phyloP scores from a whole-genome alignment of 2,888 invertebrate species.

The Biston stratarius region DNA sequence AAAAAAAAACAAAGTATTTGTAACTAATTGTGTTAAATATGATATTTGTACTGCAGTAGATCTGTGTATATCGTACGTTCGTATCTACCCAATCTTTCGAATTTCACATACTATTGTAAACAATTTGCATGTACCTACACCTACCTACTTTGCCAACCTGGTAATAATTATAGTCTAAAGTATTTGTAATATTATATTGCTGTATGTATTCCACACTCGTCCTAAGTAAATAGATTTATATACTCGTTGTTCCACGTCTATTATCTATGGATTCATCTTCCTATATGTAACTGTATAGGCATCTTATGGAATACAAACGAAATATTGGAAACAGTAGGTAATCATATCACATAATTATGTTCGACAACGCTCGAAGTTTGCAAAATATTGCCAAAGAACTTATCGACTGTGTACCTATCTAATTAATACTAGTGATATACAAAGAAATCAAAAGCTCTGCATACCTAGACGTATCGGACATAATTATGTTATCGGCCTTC shows the following conservation, averaged over 20 bases:
- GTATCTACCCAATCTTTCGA: constrained; percentile 72
- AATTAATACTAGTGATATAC: constrained; percentile 2
- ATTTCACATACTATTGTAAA: constrained; percentile 60
- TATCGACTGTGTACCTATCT: constrained; percentile 10
- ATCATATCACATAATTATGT: constrained; percentile 24
- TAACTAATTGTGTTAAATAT: constrained; percentile 80
- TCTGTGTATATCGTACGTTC: constrained; percentile 77
- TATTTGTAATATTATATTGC: constrained; percentile 47
- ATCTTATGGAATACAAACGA: constrained; percentile 43
- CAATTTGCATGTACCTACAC: constrained; percentile 56
- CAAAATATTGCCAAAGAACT: constrained; percentile 50
- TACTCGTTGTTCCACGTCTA: constrained; percentile 65
- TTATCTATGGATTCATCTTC: constrained; percentile 57
- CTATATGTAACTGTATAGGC: constrained; percentile 4
- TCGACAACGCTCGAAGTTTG: constrained; percentile 25
- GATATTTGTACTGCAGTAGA: constrained; percentile 83
- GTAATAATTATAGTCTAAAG: constrained; percentile 52
- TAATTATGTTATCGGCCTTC: constrained; percentile 41
- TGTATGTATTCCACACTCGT: constrained; percentile 46
- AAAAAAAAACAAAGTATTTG: constrained; percentile 69
- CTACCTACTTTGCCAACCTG: constrained; percentile 58
- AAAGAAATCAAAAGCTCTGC: constrained; percentile 1
- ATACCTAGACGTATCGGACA: constrained; percentile 16
- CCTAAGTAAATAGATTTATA: constrained; percentile 66
- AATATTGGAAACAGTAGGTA: constrained; percentile 30